Base-by-base conservation (phyloP, 2,797 vertebrate genomes). In the Ctenochaetus hawaiiensis region DNA sequence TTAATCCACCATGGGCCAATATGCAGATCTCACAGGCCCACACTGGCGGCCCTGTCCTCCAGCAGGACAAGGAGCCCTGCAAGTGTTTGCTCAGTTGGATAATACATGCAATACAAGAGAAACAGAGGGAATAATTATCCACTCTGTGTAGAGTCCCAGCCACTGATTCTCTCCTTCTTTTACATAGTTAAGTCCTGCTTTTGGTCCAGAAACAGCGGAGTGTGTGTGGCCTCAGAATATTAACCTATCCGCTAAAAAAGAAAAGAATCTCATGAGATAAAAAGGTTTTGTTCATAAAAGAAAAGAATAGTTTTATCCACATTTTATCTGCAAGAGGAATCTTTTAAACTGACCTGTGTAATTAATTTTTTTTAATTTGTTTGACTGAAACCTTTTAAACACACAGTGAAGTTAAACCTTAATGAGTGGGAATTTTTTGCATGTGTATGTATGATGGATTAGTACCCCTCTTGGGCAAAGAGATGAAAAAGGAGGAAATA, bases 1-100 rank as follows among this genome's bases (percentile, higher is more conserved):
- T 81, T 64, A 60, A 77, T 90, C 74, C 91, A 93, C 92, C 92
- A 86, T 8, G 84, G 92, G 93, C 91, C 87, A 91, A 88, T 94
- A 94, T 94, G 93, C 90, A 92, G 90, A 93, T 94, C 84, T 89
- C 72, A 41, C 83, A 87, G 89, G 87, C 87, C 72, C 37, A 11
- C 65, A 75, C 80, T 81, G 80, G 62, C 78, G 66, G 85, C 77
- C 8, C 69, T 73, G 74, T 89, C 89, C 63, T 54, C 84, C 0
- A 90, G 89, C 89, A 5, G 85, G 79, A 91, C 80, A 68, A 86
- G 79, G 74, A 75, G 86, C 78, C 87, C 81, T 72, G 72, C 57
- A 75, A 89, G 83, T 82, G 88, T 88, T 87, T 91, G 89, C 81
- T 90, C 84, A 73, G 74, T 87, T 78, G 87, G 89, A 87, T 89